Evolutionary conservation across 2,113 vertebrate species (phyloP).

Genomic region (Etheostoma spectabile): DNA sequence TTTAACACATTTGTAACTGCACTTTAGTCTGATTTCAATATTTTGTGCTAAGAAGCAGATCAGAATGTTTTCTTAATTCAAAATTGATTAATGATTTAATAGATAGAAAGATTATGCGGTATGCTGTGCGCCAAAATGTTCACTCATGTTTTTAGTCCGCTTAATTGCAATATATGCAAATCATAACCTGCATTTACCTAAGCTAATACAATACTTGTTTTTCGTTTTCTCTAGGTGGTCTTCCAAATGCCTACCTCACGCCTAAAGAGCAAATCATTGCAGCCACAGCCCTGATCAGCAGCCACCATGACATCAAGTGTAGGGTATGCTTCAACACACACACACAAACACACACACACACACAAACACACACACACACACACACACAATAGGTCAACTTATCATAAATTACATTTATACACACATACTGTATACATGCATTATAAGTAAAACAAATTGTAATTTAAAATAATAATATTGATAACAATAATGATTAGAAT

Average conservation of each 20-base stretch:
- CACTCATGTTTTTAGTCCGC: background rate
- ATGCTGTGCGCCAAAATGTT: background rate
- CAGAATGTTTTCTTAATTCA: background rate
- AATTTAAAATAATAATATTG: background rate
- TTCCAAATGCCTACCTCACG: slow-evolving; percentile 86
- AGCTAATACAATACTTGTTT: slow-evolving; percentile 3
- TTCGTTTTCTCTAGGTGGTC: slow-evolving; percentile 57
- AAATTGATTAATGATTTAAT: background rate
- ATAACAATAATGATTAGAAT: background rate
- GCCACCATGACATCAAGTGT: slow-evolving; percentile 85
- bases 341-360: background rate
- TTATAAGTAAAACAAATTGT: background rate
- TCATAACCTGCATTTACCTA: background rate
- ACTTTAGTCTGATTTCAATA: background rate
- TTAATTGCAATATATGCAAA: background rate
- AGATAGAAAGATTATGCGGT: background rate
- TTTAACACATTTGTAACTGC: background rate
- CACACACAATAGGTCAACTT: background rate
- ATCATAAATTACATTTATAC: background rate
- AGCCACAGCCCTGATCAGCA: slow-evolving; percentile 82
- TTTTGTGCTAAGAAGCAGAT: background rate
- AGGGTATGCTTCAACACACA: slow-evolving; percentile 65
- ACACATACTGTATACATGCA: background rate
- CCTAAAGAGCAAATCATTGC: slow-evolving; percentile 79
- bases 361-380: background rate